Evolutionary conservation across 2,113 vertebrate species (phyloP).

Genomic region (Nibea albiflora): DNA sequence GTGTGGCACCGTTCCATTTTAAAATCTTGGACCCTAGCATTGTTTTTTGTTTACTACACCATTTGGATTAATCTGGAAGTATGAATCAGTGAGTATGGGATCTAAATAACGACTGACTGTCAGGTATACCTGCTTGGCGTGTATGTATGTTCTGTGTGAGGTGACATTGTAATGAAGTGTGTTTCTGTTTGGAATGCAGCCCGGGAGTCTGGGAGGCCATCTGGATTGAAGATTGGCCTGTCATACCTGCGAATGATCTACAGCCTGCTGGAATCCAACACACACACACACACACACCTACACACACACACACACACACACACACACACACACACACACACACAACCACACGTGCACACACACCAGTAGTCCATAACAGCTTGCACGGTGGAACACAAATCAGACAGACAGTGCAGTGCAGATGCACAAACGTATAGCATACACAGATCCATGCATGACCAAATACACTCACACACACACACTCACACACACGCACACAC

Average conservation of each 20-base stretch:
- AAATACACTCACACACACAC: neutral
- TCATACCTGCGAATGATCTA: slow-evolving; percentile 73
- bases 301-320: slow-evolving; percentile 25
- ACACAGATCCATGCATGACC: neutral
- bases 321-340: slow-evolving; percentile 30
- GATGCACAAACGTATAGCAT: neutral
- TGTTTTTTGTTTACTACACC: neutral
- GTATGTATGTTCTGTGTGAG: neutral
- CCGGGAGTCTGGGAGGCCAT: slow-evolving; percentile 60
- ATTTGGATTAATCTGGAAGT: neutral
- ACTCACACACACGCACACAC: slow-evolving; percentile 4
- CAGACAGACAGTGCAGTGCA: slow-evolving; percentile 1
- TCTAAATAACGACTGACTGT: neutral
- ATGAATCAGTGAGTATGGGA: neutral
- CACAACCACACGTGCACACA: slow-evolving; percentile 27
- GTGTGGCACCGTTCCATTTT: neutral
- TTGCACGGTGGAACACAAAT: neutral
- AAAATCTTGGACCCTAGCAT: neutral
- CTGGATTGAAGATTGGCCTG: slow-evolving; percentile 79
- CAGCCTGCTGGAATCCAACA: slow-evolving; percentile 55
- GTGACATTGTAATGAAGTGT: slow-evolving; percentile 34
- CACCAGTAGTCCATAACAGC: neutral
- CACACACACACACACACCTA: slow-evolving; percentile 32
- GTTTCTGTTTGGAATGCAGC: slow-evolving; percentile 62
- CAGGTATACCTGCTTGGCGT: neutral